phyloP scores from a whole-genome alignment of 2,113 vertebrate species.

The Panthera tigris region DNA sequence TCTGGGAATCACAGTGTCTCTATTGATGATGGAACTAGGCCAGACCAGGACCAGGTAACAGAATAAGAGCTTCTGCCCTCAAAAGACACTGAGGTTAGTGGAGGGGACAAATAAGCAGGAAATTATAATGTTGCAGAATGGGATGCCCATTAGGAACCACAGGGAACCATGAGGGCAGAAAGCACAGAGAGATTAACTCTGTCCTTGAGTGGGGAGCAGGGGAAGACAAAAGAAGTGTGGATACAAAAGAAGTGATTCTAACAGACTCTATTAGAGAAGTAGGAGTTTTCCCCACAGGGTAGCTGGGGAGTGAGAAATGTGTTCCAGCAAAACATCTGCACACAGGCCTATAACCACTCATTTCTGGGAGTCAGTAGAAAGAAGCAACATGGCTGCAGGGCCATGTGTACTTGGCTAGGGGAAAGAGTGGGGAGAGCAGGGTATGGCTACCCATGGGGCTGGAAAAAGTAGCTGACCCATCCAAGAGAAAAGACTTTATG shows the following conservation, averaged over 20 bases:
- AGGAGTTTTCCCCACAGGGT: not conserved
- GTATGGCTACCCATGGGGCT: too few relatives aligned
- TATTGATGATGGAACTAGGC: not conserved
- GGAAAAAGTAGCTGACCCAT: not conserved
- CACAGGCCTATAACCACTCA: not conserved
- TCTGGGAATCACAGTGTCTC: not conserved
- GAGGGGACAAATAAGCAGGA: not conserved
- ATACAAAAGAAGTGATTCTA: not conserved
- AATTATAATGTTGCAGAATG: not conserved
- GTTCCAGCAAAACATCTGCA: not conserved
- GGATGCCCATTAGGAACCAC: not conserved
- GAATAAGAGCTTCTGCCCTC: not conserved
- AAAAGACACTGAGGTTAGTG: not conserved
- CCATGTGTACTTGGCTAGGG: not conserved
- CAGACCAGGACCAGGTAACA: not conserved
- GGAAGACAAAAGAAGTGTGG: not conserved
- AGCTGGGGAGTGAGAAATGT: not conserved
- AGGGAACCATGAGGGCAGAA: not conserved
- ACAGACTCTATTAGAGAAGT: not conserved
- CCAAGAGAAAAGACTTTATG: not conserved
- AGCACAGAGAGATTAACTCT: not conserved
- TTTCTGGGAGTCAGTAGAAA: not conserved
- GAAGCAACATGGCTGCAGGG: not conserved
- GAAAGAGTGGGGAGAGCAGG: not conserved
- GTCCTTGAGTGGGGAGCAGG: not conserved